Evolutionary conservation across 2,888 invertebrate genomes (phyloP), one percentile per base, ranked within the genome.

Genomic region (Melitaea athalia): DNA sequence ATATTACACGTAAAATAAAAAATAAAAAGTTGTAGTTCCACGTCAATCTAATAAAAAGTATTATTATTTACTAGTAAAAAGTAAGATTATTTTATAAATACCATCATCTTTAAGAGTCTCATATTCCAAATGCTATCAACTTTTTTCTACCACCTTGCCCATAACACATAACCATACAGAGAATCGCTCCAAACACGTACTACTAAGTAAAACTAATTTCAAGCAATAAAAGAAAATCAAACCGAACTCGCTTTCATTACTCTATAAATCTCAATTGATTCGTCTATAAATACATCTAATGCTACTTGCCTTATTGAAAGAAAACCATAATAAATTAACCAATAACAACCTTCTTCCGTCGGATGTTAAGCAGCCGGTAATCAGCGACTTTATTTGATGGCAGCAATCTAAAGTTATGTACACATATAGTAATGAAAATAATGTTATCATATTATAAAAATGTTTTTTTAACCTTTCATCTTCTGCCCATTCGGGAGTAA

Each of bases 241-340:
- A 64, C 45, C 61, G 53, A 68, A 12, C 55, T 71, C 49, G 62
- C 66, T 64, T 69, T 61, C 62, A 64, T 64, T 69, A 69, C 53
- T 62, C 62, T 52, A 69, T 72, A 67, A 67, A 72, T 69, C 69
- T 72, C 45, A 67, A 72, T 69, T 64, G 67, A 67, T 52, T 67
- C 43, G 64, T 66, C 65, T 68, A 63, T 67, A 62, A 66, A 66
- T 69, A 63, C 64, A 64, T 50, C 50, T 59, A 67, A 69, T 67
- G 69, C 66, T 62, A 47, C 68, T 68, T 71, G 70, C 67, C 67
- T 72, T 63, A 67, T 63, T 60, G 59, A 70, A 67, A 59, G 67
- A 70, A 71, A 70, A 69, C 71, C 59, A 49, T 72, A 71, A 71
- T 72, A 71, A 71, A 65, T 70, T 70, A 63, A 66, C 53, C 55